Percentiles rank a stretch among this genome's conserved stretches.
Evolutionary conservation across 2,797 vertebrate genomes (phyloP).

Genomic region (Sitta carolinensis): DNA sequence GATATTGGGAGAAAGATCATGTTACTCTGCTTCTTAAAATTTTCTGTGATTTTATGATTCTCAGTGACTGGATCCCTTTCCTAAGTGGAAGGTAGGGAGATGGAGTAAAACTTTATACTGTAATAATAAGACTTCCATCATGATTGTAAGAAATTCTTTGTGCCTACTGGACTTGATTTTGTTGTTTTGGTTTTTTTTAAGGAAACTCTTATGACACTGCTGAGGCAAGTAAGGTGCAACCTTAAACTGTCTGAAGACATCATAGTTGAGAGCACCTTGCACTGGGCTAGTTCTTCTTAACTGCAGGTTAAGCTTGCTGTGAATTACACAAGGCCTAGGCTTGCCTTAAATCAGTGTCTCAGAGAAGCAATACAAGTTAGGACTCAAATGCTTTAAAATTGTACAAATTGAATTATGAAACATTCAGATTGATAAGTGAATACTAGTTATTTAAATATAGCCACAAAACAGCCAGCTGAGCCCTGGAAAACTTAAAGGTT

Average conservation of each 20-base stretch:
- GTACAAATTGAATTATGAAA: neutral
- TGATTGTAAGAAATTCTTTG: conserved; percentile 1
- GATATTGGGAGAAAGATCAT: neutral
- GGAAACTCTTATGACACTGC: neutral
- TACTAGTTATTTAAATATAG: neutral
- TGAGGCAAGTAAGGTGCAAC: neutral
- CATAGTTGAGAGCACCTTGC: neutral
- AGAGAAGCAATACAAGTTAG: conserved; percentile 51
- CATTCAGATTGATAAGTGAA: neutral
- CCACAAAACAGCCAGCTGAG: neutral
- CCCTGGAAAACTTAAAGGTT: neutral
- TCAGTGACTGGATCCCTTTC: neutral
- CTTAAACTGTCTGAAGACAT: neutral
- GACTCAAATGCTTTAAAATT: conserved; percentile 10
- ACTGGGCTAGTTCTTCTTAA: neutral
- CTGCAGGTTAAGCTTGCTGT: neutral
- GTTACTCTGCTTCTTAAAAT: neutral
- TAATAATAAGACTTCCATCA: neutral
- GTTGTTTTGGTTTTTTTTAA: neutral
- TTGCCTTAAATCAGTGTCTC: conserved; percentile 31
- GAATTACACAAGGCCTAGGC: neutral
- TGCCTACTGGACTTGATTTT: conserved; percentile 11
- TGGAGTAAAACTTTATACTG: neutral
- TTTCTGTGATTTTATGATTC: neutral
- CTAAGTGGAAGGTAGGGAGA: neutral